These are phyloP conservation scores for Platycheirus rosarum DNA, from an alignment of 2,888 invertebrate species.

Conservation along the genomic window DNA sequence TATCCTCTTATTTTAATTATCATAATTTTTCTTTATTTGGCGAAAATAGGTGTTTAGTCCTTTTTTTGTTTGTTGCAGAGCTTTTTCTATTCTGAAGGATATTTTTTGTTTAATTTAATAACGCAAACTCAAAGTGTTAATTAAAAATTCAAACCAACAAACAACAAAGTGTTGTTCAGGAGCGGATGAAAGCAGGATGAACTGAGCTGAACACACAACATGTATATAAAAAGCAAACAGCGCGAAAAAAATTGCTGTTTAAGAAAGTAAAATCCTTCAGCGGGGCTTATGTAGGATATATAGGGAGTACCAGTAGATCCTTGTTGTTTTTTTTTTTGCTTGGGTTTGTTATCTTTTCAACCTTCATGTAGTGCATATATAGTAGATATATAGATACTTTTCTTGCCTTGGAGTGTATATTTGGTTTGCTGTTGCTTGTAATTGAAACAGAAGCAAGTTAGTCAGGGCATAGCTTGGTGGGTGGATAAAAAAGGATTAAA, in stretches of 20 bases:
- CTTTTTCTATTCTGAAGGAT: constrained; percentile 1
- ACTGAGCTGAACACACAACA: constrained; percentile 30
- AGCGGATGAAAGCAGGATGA: constrained; percentile 44
- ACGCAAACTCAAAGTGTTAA: constrained; percentile 68
- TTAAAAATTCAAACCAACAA: constrained; percentile 68
- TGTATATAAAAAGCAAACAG: constrained; percentile 26
- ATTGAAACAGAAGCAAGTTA: constrained; percentile 51
- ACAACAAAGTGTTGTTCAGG: constrained; percentile 51
- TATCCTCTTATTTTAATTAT: constrained; percentile 56
- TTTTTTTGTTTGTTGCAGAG: constrained; percentile 10
- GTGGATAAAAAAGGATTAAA: constrained; percentile 54
- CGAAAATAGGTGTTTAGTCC: constrained; percentile 26
- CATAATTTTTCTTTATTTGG: constrained; percentile 39
- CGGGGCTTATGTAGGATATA: constrained; percentile 39
- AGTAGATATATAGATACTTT: constrained; percentile 16
- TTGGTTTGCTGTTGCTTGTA: constrained; percentile 44
- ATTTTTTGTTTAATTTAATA: constrained; percentile 55
- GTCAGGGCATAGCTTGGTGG: constrained; percentile 10
- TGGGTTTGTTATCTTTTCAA: constrained; percentile 44
- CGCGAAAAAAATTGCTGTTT: constrained; percentile 41
- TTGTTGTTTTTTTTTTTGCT: constrained; percentile 27
- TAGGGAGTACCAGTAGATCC: constrained; percentile 33
- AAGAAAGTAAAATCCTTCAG: constrained; percentile 62
- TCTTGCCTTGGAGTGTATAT: constrained; percentile 32
- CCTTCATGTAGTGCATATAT: constrained; percentile 41